Evolutionary conservation across 2,797 vertebrate genomes (phyloP), one percentile per base, ranked within the genome.

Genomic region (Chromis chromis): DNA sequence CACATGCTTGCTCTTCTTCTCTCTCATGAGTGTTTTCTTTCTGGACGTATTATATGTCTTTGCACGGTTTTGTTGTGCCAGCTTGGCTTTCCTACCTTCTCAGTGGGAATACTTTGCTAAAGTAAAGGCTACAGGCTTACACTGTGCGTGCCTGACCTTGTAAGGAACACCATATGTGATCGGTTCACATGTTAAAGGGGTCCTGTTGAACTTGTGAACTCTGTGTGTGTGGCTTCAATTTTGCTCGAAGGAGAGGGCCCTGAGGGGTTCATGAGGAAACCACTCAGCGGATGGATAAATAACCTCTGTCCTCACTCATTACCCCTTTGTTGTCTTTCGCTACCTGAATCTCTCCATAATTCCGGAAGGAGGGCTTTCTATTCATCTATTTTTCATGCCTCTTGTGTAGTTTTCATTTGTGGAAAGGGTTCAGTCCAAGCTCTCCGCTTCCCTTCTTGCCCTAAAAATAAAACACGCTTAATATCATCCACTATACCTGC

Each of bases 361-460:
- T 84, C 78, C 33, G 64, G 84, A 90, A 84, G 79, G 36, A 76
- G 75, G 74, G 72, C 84, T 88, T 86, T 85, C 68, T 79, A 53
- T 79, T 88, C 85, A 91, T 93, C 81, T 80, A 92, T 93, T 86
- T 93, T 93, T 93, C 76, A 92, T 92, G 90, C 68, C 56, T 72
- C 67, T 78, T 87, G 89, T 83, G 74, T 84, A 78, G 80, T 87
- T 88, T 87, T 83, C 74, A 81, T 88, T 65, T 70, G 72, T 74
- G 75, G 64, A 81, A 72, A 69, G 62, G 76, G 57, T 72, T 57
- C 61, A 79, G 81, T 74, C 79, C 49, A 76, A 79, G 86, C 80
- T 78, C 74, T 75, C 70, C 31, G 75, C 79, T 66, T 83, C 70
- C 75, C 65, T 50, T 76, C 69, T 68, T 48, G 62, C 84, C 81